phyloP scores from a whole-genome alignment of 2,113 vertebrate genomes.

The Seriola aureovittata region DNA sequence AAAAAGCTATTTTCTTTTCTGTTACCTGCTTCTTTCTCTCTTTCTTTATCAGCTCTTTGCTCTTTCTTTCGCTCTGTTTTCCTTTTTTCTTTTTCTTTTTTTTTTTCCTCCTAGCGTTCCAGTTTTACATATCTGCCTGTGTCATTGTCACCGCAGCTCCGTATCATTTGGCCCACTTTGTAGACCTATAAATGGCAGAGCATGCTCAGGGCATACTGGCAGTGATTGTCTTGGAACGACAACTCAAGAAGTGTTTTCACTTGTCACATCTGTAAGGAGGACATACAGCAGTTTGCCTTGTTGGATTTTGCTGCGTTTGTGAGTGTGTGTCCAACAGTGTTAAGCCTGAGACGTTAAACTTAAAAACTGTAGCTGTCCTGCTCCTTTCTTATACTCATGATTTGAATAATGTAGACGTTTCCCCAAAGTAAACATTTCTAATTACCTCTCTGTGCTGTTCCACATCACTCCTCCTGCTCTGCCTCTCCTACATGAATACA shows the following conservation, averaged over 20 bases:
- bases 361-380: not conserved
- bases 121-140: constrained; percentile 54
- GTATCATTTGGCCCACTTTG: constrained; percentile 65
- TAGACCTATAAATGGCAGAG: constrained; percentile 67
- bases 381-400: not conserved
- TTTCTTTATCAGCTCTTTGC: not conserved
- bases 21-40: not conserved
- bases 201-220: constrained; percentile 41
- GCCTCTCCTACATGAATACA: not conserved
- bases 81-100: not conserved
- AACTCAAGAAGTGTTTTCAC: constrained; percentile 45
- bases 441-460: constrained; percentile 7
- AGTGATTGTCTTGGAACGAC: constrained; percentile 47
- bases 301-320: constrained; percentile 21
- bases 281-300: constrained; percentile 3
- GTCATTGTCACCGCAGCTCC: constrained; percentile 56
- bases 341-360: not conserved
- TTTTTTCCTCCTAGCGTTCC: constrained; percentile 18
- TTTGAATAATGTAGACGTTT: not conserved
- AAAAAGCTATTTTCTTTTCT: not conserved
- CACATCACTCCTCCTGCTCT: not conserved
- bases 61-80: constrained; percentile 1
- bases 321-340: constrained; percentile 22
- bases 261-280: constrained; percentile 36
- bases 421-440: constrained; percentile 11